Percentiles rank a stretch among this genome's conserved stretches.
Conservation (phyloP, 2,797 vertebrate genomes). For the Gorsachius magnificus region DNA sequence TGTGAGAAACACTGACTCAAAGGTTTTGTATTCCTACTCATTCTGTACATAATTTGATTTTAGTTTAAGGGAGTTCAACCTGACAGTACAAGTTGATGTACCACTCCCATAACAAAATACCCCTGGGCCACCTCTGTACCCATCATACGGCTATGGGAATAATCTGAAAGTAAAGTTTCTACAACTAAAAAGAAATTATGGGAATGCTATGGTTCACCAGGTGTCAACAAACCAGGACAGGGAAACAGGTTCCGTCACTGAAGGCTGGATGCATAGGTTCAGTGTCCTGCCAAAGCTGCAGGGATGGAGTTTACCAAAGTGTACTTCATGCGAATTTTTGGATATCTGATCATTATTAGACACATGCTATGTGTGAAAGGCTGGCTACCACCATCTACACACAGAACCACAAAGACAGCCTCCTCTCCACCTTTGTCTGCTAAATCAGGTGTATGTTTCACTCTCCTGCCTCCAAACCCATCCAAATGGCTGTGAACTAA, state of each 20-base stretch:
- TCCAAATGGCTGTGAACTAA: neutral
- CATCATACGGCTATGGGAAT: neutral
- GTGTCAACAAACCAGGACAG: too few relatives aligned
- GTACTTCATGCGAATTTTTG: neutral
- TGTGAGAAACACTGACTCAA: neutral
- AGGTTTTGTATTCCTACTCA: neutral
- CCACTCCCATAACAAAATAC: neutral
- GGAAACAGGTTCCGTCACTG: neutral
- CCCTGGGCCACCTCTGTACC: neutral
- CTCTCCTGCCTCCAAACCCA: neutral
- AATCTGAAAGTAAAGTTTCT: neutral
- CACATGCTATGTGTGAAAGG: neutral
- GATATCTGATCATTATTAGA: neutral
- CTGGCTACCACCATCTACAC: neutral
- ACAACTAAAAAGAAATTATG: neutral
- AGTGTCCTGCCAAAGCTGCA: neutral
- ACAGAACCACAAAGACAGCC: accelerated
- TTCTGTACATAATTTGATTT: neutral
- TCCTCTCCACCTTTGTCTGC: neutral
- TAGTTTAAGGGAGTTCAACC: neutral
- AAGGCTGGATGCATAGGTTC: neutral
- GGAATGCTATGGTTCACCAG: too few relatives aligned
- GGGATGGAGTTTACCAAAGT: neutral
- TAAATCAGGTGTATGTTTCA: neutral
- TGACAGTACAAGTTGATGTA: neutral